Evolutionary conservation across 2,797 vertebrate genomes (phyloP), one percentile per base, ranked within the genome.

Genomic region (Xiphorhynchus erythropygius): DNA sequence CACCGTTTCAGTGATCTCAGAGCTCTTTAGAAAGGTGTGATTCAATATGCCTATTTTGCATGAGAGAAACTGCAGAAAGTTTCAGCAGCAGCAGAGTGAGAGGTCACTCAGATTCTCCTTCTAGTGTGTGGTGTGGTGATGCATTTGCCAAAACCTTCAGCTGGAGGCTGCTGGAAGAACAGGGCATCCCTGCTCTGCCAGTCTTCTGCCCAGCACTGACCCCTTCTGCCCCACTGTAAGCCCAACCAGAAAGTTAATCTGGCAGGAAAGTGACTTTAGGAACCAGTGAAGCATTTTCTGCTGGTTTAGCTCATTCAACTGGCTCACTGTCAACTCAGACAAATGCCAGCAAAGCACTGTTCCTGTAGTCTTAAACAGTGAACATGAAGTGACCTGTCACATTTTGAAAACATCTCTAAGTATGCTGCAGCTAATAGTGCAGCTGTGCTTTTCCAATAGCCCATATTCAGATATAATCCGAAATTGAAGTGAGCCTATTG

Each of bases 401-500:
- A 5, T 46, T 71, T 90, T 63, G 30, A 60, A 68, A 81, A 23
- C 50, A 33, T 49, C 75, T 85, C 17, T 68, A 25, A 91, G 60
- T 70, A 70, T 5, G 8, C 25, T 75, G 69, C 53, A 60, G 70
- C 71, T 91, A 79, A 77, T 89, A 77, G 86, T 63, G 28, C 75
- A 78, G 81, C 84, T 83, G 50, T 39, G 56, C 70, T 88, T 84
- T 77, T 68, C 74, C 77, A 60, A 28, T 27, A 76, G 37, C 47
- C 30, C 7, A 4, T 32, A 23, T 59, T 89, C 49, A 64, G 47
- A 49, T 77, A 67, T 10, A 73, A 52, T 63, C 68, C 84, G 46
- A 46, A 69, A 35, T 1, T 59, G 50, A 79, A 84, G 76, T 76
- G 47, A 76, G 28, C 30, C 52, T 64, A 46, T 76, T 91, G 90